These are phyloP conservation scores for Clunio marinus DNA, from an alignment of 2,888 invertebrate species.

Conservation along the genomic window DNA sequence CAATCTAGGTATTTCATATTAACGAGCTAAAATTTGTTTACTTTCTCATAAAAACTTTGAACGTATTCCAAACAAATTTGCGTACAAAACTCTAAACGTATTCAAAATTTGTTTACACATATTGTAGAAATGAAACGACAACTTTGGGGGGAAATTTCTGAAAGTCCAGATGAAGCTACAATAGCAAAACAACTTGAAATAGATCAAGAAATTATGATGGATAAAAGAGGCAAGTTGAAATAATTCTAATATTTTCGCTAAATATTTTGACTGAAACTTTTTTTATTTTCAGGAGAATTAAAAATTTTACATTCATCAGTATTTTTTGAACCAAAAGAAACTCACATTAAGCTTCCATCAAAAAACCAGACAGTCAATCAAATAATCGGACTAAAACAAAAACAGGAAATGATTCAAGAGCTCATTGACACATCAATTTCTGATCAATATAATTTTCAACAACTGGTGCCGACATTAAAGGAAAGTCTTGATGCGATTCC, in stretches of 20 bases:
- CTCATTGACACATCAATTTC: constrained; percentile 5
- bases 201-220: constrained; percentile 18
- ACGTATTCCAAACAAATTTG: too few species aligned
- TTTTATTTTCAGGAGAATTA: constrained; percentile 7
- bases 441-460: background rate
- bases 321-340: constrained; percentile 3
- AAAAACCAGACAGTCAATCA: constrained; percentile 1
- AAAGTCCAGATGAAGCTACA: constrained; percentile 11
- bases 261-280: background rate
- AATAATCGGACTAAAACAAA: constrained; percentile 9
- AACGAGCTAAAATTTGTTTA: too few species aligned
- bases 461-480: background rate
- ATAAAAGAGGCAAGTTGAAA: constrained; percentile 14
- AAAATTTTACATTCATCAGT: constrained; percentile 19
- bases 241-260: background rate
- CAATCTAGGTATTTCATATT: too few species aligned
- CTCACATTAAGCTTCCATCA: background rate
- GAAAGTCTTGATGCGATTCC: background rate
- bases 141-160: constrained; percentile 28
- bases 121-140: constrained; percentile 5
- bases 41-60: too few species aligned
- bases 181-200: background rate
- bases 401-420: constrained; percentile 19
- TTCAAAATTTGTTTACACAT: background rate
- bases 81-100: too few species aligned